Conservation (phyloP, 2,113 vertebrate genomes). For the Chionis minor region DNA sequence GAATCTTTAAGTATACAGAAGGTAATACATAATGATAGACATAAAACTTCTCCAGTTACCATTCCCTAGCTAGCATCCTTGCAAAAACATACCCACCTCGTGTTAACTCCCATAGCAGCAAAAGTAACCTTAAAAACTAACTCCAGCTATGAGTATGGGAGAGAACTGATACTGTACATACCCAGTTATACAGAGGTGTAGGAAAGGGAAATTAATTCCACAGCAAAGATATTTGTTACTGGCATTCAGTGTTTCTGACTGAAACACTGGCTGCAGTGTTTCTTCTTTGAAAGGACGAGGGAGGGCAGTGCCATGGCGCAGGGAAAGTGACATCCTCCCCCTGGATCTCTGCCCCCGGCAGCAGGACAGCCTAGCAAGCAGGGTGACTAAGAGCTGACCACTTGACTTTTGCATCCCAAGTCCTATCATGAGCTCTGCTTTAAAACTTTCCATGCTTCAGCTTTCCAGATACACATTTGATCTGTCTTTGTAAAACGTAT, state of each 20-base stretch:
- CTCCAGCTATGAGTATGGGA: neutral
- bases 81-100: neutral
- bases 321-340: neutral
- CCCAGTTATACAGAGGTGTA: neutral
- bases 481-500: neutral
- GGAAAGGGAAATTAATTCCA: neutral
- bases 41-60: neutral
- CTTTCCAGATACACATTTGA: neutral
- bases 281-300: neutral
- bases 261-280: neutral
- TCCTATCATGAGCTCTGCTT: neutral
- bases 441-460: neutral
- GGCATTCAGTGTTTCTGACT: neutral
- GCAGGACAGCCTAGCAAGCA: neutral
- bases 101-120: neutral
- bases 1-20: neutral
- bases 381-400: neutral
- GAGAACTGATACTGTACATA: neutral
- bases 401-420: neutral
- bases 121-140: neutral
- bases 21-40: neutral
- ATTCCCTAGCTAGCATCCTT: neutral
- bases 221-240: neutral
- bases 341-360: accelerated
- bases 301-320: accelerated